phyloP scores from a whole-genome alignment of 2,113 vertebrate species.

The Rhadina sibilatrix region DNA sequence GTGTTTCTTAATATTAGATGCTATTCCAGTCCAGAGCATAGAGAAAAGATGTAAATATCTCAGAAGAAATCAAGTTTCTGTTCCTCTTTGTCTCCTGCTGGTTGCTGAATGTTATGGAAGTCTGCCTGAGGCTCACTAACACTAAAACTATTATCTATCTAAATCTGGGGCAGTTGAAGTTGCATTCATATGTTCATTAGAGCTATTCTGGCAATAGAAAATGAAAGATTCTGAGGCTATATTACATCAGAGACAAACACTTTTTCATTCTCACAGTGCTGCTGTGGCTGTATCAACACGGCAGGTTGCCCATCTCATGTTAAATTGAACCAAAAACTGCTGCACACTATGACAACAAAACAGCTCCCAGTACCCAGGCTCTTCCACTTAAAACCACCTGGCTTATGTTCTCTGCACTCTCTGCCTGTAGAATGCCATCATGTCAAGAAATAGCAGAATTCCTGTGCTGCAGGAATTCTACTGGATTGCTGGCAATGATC shows the following conservation, averaged over 20 bases:
- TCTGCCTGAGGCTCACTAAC: neutral
- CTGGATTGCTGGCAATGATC: neutral
- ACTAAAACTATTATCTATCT: neutral
- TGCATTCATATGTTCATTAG: neutral
- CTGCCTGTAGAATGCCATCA: neutral
- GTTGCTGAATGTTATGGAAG: neutral
- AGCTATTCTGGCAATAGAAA: neutral
- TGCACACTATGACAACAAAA: neutral
- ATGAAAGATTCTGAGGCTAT: neutral
- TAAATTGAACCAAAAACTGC: neutral
- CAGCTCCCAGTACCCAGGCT: neutral
- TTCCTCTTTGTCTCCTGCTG: neutral
- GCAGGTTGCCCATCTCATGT: neutral
- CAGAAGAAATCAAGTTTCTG: conserved; percentile 1
- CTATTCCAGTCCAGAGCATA: neutral
- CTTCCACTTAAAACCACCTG: neutral
- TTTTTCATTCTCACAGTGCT: neutral
- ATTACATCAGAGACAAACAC: neutral
- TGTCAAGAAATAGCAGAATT: neutral
- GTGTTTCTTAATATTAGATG: neutral
- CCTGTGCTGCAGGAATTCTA: neutral
- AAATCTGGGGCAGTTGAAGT: conserved; percentile 8
- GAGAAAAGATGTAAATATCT: neutral
- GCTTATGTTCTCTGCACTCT: neutral
- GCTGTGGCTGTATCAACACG: neutral